Evolutionary conservation across 1,140 invertebrate genomes (phyloP).

Genomic region (Vanessa atalanta): DNA sequence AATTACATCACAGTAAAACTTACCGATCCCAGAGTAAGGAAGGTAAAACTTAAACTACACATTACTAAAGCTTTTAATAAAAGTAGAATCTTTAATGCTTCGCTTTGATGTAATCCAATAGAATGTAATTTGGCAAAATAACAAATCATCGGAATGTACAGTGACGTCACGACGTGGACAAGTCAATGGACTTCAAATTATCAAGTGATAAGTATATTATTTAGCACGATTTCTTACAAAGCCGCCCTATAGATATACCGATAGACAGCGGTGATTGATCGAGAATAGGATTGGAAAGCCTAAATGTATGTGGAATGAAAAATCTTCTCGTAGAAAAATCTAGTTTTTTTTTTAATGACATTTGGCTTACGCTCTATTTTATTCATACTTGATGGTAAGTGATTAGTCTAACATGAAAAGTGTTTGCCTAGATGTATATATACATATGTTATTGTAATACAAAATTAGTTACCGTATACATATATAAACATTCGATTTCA

Average conservation of each 20-base stretch:
- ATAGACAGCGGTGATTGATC: conserved; percentile 55
- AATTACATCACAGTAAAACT: background rate
- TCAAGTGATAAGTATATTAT: conserved; percentile 57
- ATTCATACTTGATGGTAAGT: too few relatives aligned
- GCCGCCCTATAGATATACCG: conserved; percentile 41
- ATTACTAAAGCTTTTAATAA: background rate
- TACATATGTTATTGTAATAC: too few relatives aligned
- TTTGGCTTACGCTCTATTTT: too few relatives aligned
- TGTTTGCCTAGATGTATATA: too few relatives aligned
- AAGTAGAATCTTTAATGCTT: background rate
- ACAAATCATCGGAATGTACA: conserved; percentile 26
- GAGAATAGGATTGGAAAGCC: conserved; percentile 47
- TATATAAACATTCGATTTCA: too few relatives aligned
- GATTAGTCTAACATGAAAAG: too few relatives aligned
- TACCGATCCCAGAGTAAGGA: background rate
- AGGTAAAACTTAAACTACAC: background rate
- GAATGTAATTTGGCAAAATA: conserved; percentile 10
- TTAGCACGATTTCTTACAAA: conserved; percentile 50
- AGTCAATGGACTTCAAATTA: conserved; percentile 63
- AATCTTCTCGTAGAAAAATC: background rate
- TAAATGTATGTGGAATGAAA: conserved; percentile 1
- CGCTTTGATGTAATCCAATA: background rate
- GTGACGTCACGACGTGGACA: conserved; percentile 41
- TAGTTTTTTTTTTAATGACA: background rate
- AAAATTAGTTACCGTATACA: too few relatives aligned